Base-by-base conservation (phyloP, 2,888 invertebrate species). In the Meliscaeva auricollis region DNA sequence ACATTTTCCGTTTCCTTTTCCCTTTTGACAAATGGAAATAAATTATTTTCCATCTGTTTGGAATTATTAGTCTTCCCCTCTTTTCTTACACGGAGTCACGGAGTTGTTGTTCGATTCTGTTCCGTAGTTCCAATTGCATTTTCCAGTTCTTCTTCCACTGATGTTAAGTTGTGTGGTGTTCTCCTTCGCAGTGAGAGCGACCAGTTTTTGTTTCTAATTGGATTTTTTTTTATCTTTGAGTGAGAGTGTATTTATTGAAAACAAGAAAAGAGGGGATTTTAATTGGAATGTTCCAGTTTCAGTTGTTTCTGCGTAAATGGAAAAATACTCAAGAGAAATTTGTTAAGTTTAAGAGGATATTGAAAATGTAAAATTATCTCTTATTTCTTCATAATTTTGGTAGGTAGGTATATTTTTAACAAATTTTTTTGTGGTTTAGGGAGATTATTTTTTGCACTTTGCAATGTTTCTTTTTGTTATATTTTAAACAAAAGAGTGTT, bases 231-330 rank as follows among this genome's bases (percentile, higher is more conserved):
- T 11, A n/a, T 41, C 0, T 54, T 11, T 6, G 13, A 20, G 11
- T 17, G 64, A 64, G 64, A 64, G 64, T 64, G 30, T 0, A 54
- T 32, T 32, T 44, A 32, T 41, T 41, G 9, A 13, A 22, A 15
- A 13, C 1, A 4, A 8, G 22, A 64, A 38, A 35, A 56, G n/a
- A 46, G 44, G 17, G 62, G 7, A 11, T 0, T 30, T 32, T 30
- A 2, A 20, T 0, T 32, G 32, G 30, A 46, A 46, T 41, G 70
- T 78, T 78, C 56, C 64, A 72, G 13, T 78, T 78, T 54, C 64
- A 1, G 8, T 46, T 13, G 13, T 70, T 56, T 70, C 62, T 38
- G 35, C 1, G 3, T 38, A 13, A 38, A 54, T 15, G 1, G 22
- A n/a, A 17, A 46, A 13, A 1, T 0, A 5, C 70, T 78, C 70